Conservation (phyloP, 2,113 vertebrate genomes). For the Archocentrus centrarchus region DNA sequence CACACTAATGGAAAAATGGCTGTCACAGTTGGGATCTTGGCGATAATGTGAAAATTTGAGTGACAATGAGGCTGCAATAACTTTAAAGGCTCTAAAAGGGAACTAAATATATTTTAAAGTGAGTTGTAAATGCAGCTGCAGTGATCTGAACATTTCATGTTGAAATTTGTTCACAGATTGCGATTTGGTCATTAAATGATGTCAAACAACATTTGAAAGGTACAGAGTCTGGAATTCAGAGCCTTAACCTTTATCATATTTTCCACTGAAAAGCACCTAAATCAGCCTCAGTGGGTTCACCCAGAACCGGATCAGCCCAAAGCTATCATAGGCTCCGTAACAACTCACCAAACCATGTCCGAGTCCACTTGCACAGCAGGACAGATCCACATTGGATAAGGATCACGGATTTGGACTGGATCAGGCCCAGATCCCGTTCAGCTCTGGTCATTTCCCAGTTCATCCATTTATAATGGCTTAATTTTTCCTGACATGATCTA, state of each 20-base stretch:
- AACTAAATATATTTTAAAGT: not conserved
- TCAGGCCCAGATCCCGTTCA: not conserved
- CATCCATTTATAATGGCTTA: not conserved
- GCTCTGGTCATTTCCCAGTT: not conserved
- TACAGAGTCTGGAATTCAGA: not conserved
- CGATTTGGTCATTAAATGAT: not conserved
- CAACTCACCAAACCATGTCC: too few species aligned
- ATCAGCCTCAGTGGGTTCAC: not conserved
- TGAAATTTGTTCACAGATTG: not conserved
- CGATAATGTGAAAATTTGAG: too few species aligned
- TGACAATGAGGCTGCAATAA: not conserved
- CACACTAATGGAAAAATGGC: not conserved
- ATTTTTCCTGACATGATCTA: not conserved
- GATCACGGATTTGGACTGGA: not conserved
- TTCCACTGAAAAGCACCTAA: not conserved
- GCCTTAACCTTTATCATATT: not conserved
- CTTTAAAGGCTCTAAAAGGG: not conserved
- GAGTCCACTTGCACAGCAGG: not conserved
- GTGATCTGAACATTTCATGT: not conserved
- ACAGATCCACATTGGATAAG: not conserved
- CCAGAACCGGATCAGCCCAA: too few species aligned
- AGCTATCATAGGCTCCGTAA: too few species aligned
- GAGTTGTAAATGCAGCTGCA: too few species aligned
- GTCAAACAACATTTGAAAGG: conserved; percentile 3
- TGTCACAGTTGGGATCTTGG: not conserved